Evolutionary conservation across 1,140 invertebrate genomes (phyloP), one percentile per base, ranked within the genome.

Genomic region (Ceratosolen solmsi): DNA sequence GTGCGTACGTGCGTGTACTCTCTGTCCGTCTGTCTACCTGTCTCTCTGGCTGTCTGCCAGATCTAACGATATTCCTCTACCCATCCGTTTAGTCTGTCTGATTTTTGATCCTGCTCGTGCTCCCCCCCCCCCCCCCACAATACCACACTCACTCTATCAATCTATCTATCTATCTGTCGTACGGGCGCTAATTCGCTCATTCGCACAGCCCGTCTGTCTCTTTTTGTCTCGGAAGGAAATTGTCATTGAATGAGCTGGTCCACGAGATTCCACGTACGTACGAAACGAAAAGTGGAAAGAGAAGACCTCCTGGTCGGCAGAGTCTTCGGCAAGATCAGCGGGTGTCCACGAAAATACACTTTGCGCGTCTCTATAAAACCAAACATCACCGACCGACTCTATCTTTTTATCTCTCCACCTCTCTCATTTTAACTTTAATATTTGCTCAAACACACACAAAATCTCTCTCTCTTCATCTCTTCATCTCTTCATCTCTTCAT

Each of bases 291-390:
- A 79, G 20, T 54, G 30, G 58, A 30, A 74, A 56, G 71, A 54
- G 78, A 41, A 77, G 85, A 86, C 85, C 86, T 87, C 86, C 86
- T 87, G 86, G 80, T 68, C 80, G 76, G 86, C 41, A 58, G 63
- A 54, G 13, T 54, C 71, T 79, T 56, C n/a, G 56, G 49, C 70
- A 46, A 58, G 83, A 85, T 83, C 87, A 88, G 87, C 87, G 86
- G 87, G 86, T 86, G 87, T 87, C 82, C 82, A 49, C 22, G 27
- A 82, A 84, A 80, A 84, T 83, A 85, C 83, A 84, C 82, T 84
- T 84, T 74, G 70, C 75, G 51, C 72, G 71, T 80, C 68, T 68
- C 71, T 82, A 85, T 85, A 87, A 86, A 87, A 73, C 65, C 71
- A 27, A 82, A 56, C 71, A 71, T 79, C 65, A 73, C 71, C 49